Evolutionary conservation across 2,113 vertebrate species (phyloP).

Genomic region (Sapajus apella): DNA sequence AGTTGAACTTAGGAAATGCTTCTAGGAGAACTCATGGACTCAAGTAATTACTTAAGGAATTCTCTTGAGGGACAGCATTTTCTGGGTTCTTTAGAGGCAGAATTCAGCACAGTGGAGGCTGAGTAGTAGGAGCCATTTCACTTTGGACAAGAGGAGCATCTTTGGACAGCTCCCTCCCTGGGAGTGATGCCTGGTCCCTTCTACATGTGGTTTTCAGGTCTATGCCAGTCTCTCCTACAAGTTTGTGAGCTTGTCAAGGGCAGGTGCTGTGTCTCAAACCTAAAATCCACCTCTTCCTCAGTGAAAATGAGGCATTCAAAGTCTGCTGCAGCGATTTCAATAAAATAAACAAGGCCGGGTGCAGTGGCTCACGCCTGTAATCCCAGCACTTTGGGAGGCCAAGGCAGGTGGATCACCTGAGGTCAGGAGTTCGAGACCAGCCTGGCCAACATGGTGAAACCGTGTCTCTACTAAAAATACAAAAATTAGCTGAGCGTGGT

Average conservation of each 20-base stretch:
- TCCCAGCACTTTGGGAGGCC: too few relatives aligned
- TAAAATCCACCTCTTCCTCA: background rate
- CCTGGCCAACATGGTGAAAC: too few relatives aligned
- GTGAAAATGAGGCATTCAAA: background rate
- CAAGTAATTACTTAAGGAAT: background rate
- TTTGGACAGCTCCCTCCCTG: accelerated
- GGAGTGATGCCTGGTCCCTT: background rate
- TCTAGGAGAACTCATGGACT: background rate
- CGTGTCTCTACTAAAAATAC: too few relatives aligned
- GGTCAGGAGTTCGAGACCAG: too few relatives aligned
- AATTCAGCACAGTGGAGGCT: background rate
- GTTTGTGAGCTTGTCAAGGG: background rate
- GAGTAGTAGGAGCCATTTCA: accelerated
- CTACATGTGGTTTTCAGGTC: accelerated
- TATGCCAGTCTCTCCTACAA: accelerated
- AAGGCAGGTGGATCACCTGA: too few relatives aligned
- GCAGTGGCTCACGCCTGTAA: too few relatives aligned
- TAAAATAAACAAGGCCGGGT: background rate
- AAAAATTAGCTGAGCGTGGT: too few relatives aligned
- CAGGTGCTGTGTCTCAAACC: background rate
- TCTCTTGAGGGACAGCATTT: background rate
- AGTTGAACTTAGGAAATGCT: background rate
- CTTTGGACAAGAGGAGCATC: background rate
- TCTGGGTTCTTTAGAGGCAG: background rate
- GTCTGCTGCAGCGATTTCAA: background rate